Percentiles rank a stretch among this genome's conserved stretches.
Conservation (phyloP, 30 jellyfish, hydroid and myxozoan species). For the Aurelia coerulea region DNA sequence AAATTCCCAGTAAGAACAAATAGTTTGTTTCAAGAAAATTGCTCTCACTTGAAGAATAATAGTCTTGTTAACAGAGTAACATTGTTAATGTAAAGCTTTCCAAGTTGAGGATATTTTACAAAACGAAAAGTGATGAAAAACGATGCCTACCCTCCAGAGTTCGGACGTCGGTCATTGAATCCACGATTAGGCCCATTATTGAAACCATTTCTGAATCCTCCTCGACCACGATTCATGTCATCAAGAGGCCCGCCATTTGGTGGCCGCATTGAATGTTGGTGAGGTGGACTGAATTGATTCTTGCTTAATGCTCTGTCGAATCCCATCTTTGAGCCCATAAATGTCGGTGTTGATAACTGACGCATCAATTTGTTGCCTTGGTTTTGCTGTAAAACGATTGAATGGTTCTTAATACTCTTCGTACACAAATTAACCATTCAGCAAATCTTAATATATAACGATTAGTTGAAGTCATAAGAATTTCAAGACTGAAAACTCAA, state of each 20-base stretch:
- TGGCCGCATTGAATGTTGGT: slow-evolving; percentile 62
- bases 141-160: slow-evolving; percentile 55
- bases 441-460: too few species aligned
- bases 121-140: too few species aligned
- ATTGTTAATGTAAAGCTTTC: too few species aligned
- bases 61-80: too few species aligned
- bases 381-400: slow-evolving; percentile 23
- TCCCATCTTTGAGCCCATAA: slow-evolving; percentile 68
- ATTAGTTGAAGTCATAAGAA: too few species aligned
- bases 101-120: too few species aligned
- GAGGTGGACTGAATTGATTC: slow-evolving; percentile 61
- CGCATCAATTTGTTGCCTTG: slow-evolving; percentile 73
- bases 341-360: slow-evolving; percentile 72
- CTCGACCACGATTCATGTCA: slow-evolving; percentile 54
- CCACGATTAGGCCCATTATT: slow-evolving; percentile 64
- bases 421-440: too few species aligned
- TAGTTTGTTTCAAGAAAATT: too few species aligned
- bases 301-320: slow-evolving; percentile 60
- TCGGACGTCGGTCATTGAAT: slow-evolving; percentile 70
- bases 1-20: too few species aligned
- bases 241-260: slow-evolving; percentile 55
- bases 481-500: too few species aligned
- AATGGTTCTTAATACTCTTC: neutral
- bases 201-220: slow-evolving; percentile 65
- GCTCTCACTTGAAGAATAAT: too few species aligned